Conservation (phyloP, 2,888 invertebrate genomes). For the Pardosa pseudoannulata region DNA sequence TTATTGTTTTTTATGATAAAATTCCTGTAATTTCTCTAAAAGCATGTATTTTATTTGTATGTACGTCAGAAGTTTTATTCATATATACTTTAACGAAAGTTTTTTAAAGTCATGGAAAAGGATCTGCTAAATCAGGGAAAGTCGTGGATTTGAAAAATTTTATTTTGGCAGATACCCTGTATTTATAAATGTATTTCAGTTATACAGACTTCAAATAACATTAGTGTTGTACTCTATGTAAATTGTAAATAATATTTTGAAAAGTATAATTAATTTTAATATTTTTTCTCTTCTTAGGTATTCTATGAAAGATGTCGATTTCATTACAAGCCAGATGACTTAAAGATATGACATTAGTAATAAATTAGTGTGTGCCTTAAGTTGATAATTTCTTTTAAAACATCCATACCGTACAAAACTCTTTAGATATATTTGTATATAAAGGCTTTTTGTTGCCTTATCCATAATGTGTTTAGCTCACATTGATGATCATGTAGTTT, state of each 20-base stretch:
- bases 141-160: too few species aligned
- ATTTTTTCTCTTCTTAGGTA: slow-evolving; percentile 75
- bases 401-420: background rate
- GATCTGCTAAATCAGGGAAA: too few species aligned
- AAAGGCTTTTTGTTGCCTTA: background rate
- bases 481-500: background rate
- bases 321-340: slow-evolving; percentile 83
- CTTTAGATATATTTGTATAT: slow-evolving; percentile 6
- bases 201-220: too few species aligned
- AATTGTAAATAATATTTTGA: too few species aligned
- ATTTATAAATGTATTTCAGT: background rate
- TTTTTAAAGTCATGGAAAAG: too few species aligned
- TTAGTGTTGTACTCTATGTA: too few species aligned
- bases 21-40: too few species aligned
- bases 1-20: too few species aligned
- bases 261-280: background rate
- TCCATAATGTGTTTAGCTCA: background rate
- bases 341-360: slow-evolving; percentile 71
- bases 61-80: too few species aligned
- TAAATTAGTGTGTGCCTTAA: slow-evolving; percentile 10
- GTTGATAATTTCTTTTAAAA: background rate
- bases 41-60: too few species aligned
- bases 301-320: slow-evolving; percentile 90
- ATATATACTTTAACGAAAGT: too few species aligned
- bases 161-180: too few species aligned